Conservation (phyloP, 2,888 invertebrate species). For the Itoplectis maculator region DNA sequence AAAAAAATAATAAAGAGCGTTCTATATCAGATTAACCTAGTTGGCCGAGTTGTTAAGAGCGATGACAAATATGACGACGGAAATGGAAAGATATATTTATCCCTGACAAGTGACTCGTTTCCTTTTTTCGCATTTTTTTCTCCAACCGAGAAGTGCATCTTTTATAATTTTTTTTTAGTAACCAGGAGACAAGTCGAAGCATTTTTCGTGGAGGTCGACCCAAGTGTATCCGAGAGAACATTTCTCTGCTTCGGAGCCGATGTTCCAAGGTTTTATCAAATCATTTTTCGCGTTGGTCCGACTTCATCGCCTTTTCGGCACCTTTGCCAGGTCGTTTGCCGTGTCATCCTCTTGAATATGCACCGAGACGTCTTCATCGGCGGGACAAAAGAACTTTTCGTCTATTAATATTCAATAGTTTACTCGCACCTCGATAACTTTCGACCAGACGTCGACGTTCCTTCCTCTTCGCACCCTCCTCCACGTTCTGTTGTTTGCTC, state of each 20-base stretch:
- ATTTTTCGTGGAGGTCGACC: too few species aligned
- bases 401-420: constrained; percentile 53
- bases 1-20: too few species aligned
- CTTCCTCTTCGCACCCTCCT: neutral
- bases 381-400: constrained; percentile 12
- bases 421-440: constrained; percentile 49
- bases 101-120: too few species aligned
- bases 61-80: too few species aligned
- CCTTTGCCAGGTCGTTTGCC: neutral
- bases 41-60: too few species aligned
- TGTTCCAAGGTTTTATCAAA: constrained; percentile 13
- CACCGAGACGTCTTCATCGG: constrained; percentile 20
- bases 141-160: too few species aligned
- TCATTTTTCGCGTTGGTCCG: constrained; percentile 12
- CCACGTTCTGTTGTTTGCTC: neutral
- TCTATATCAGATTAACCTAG: too few species aligned
- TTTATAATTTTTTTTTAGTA: too few species aligned
- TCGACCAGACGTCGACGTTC: neutral
- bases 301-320: neutral
- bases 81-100: too few species aligned
- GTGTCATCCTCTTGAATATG: constrained; percentile 42
- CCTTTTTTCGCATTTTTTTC: too few species aligned
- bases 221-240: too few species aligned
- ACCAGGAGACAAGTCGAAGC: too few species aligned
- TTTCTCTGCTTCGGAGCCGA: neutral